Evolutionary conservation across 2,888 invertebrate species (phyloP).

Genomic region (Acrobasis consociella): DNA sequence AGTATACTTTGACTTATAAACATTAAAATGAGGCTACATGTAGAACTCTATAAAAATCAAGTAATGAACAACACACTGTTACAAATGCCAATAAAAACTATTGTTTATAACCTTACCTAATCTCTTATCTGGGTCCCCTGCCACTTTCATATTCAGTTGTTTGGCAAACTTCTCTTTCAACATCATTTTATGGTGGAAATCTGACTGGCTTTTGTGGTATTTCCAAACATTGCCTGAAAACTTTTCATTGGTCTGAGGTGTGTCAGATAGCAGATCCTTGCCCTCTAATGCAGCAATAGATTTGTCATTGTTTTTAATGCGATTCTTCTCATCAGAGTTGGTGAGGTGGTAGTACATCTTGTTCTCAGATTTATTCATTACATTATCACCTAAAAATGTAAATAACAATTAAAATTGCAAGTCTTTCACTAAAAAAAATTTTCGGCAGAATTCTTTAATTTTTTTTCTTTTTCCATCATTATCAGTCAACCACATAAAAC

Average conservation of each 20-base stretch:
- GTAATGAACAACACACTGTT: no score
- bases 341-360: conserved; percentile 57
- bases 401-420: background rate
- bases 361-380: conserved; percentile 48
- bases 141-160: conserved; percentile 52
- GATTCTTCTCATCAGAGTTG: conserved; percentile 60
- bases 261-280: conserved; percentile 64
- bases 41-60: no score
- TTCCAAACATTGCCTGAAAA: conserved; percentile 64
- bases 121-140: conserved; percentile 51
- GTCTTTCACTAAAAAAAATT: no score
- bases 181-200: conserved; percentile 56
- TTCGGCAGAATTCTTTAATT: no score
- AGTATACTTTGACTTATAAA: no score
- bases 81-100: no score
- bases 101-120: conserved; percentile 44
- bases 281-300: conserved; percentile 71
- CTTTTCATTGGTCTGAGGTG: conserved; percentile 48
- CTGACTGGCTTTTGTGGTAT: conserved; percentile 49
- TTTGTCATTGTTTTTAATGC: conserved; percentile 73
- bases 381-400: conserved; percentile 62
- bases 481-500: no score
- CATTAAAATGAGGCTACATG: no score
- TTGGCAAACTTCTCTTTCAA: conserved; percentile 65
- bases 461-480: no score